phyloP scores from a whole-genome alignment of 2,113 vertebrate species.

The Hippocampus guttulatus region DNA sequence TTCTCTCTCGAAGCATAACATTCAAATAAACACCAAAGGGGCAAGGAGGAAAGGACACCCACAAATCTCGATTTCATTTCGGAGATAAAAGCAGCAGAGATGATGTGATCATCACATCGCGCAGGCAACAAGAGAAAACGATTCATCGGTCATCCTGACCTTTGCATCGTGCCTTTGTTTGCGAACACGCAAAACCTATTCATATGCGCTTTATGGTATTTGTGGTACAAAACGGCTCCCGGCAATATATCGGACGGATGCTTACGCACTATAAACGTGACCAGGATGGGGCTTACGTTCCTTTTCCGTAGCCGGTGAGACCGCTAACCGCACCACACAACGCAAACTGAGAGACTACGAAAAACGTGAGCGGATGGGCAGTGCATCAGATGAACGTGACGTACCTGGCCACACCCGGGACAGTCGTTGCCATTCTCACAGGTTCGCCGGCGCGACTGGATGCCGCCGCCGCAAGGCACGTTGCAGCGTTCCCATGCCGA shows the following conservation, averaged over 20 bases:
- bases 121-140: neutral
- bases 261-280: conserved; percentile 50
- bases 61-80: conserved; percentile 47
- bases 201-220: conserved; percentile 46
- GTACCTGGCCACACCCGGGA: conserved; percentile 85
- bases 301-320: conserved; percentile 41
- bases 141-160: conserved; percentile 41
- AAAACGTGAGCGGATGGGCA: conserved; percentile 14
- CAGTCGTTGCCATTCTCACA: conserved; percentile 96
- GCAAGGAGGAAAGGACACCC: conserved; percentile 22
- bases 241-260: conserved; percentile 56
- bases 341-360: conserved; percentile 3
- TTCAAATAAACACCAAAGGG: conserved; percentile 15
- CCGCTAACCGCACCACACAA: conserved; percentile 21
- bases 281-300: conserved; percentile 44
- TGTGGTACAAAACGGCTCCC: conserved; percentile 46
- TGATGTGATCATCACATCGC: conserved; percentile 48
- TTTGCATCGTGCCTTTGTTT: conserved; percentile 53
- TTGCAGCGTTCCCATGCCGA: conserved; percentile 94
- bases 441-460: conserved; percentile 86
- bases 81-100: conserved; percentile 42
- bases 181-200: conserved; percentile 48
- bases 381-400: conserved; percentile 22
- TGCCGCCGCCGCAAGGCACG: conserved; percentile 88
- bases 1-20: neutral